Conservation (phyloP, 2,797 vertebrate species). For the Ficedula albicollis region DNA sequence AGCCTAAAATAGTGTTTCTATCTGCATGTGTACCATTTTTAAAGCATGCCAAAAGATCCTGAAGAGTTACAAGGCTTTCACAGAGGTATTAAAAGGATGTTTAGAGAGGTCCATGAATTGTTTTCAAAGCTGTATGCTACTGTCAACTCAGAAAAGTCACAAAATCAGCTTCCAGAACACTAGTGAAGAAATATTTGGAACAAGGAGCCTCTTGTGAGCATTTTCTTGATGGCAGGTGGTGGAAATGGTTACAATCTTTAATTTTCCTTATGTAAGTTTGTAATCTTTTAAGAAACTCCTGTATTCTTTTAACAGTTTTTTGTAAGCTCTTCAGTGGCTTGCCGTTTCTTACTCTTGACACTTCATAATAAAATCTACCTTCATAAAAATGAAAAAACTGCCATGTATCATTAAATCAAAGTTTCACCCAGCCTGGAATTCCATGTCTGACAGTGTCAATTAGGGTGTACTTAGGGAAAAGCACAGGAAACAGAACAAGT, state of each 20-base stretch:
- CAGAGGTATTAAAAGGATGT: rapidly evolving
- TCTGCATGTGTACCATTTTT: background rate
- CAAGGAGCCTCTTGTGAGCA: background rate
- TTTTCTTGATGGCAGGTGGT: background rate
- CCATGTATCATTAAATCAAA: background rate
- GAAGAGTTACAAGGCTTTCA: background rate
- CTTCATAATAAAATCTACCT: background rate
- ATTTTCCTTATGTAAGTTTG: background rate
- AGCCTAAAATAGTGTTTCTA: background rate
- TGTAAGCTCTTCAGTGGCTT: background rate
- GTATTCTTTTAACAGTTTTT: background rate
- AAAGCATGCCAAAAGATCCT: background rate
- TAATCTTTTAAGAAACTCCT: background rate
- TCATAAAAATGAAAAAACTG: background rate
- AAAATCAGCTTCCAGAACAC: background rate
- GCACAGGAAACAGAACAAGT: background rate
- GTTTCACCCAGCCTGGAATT: background rate
- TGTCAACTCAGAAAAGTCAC: background rate
- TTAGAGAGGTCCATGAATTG: background rate
- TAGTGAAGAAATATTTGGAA: background rate
- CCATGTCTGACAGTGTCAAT: background rate
- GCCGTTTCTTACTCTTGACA: background rate
- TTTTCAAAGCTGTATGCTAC: background rate
- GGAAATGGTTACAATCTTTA: background rate
- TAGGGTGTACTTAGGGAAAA: background rate